Evolutionary conservation across 2,888 invertebrate species (phyloP).

Genomic region (Carpatolechia fugitivella): DNA sequence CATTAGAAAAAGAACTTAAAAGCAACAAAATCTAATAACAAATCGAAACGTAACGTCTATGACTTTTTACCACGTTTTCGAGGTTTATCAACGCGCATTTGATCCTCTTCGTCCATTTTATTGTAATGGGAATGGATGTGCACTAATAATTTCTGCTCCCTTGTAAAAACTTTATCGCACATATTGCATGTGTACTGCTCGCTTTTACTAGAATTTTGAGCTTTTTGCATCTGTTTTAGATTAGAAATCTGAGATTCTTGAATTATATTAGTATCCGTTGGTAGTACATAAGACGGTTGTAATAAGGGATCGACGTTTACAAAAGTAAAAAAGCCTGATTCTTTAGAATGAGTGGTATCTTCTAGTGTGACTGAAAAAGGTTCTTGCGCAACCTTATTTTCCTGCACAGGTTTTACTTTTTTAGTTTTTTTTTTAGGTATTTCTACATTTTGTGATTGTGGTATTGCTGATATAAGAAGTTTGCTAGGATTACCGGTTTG

Average conservation of each 20-base stretch:
- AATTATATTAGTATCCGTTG: constrained; percentile 58
- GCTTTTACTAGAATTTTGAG: constrained; percentile 38
- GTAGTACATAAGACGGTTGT: constrained; percentile 66
- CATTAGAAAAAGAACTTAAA: too few relatives aligned
- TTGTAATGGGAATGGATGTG: constrained; percentile 67
- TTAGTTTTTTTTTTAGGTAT: constrained; percentile 44
- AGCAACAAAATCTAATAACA: not conserved
- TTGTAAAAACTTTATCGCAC: constrained; percentile 58
- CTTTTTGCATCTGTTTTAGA: constrained; percentile 35
- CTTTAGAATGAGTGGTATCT: constrained; percentile 45
- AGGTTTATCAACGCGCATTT: constrained; percentile 35
- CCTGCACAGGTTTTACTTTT: constrained; percentile 36
- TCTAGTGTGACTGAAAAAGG: constrained; percentile 52
- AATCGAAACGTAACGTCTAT: not conserved
- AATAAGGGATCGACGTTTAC: constrained; percentile 68
- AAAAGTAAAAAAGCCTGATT: constrained; percentile 62
- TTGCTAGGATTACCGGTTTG: constrained; percentile 70
- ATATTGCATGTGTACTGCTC: constrained; percentile 59
- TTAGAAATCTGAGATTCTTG: constrained; percentile 72
- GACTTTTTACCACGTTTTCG: constrained; percentile 25
- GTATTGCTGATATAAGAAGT: constrained; percentile 66
- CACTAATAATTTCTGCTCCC: constrained; percentile 64
- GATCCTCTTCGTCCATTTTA: constrained; percentile 63
- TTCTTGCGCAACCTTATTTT: constrained; percentile 23
- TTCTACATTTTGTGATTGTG: constrained; percentile 39